Evolutionary conservation across 2,888 invertebrate species (phyloP).

Genomic region (Tinea trinotella): DNA sequence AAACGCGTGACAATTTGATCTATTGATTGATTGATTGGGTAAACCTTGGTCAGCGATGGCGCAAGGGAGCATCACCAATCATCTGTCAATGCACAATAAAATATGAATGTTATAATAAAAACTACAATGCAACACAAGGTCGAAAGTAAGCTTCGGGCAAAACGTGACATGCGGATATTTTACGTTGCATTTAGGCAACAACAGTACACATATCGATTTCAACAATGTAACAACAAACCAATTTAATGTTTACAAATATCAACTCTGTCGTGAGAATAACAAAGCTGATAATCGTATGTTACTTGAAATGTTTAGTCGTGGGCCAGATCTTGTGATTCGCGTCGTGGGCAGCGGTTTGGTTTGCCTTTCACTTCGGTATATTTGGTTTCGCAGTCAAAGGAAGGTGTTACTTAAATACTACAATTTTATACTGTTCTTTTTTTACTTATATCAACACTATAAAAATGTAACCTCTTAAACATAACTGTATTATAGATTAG

Average conservation of each 20-base stretch:
- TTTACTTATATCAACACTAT: neutral
- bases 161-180: conserved; percentile 16
- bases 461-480: too few species aligned
- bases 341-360: conserved; percentile 49
- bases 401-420: neutral
- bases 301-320: conserved; percentile 5
- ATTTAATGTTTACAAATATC: neutral
- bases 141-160: conserved; percentile 12
- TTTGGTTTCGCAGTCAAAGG: conserved; percentile 2
- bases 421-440: neutral
- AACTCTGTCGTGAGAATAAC: neutral
- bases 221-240: neutral
- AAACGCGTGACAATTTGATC: too few species aligned
- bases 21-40: too few species aligned
- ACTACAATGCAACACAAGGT: conserved; percentile 14
- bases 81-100: neutral
- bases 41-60: neutral
- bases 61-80: neutral
- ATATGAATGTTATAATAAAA: neutral
- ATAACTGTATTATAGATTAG: too few species aligned
- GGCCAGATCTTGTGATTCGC: conserved; percentile 22
- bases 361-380: conserved; percentile 54
- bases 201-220: neutral
- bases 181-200: conserved; percentile 14
- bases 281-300: neutral